These are phyloP conservation scores for Aotus griseimembra DNA, from an alignment of 2,797 vertebrate genomes.

Conservation along the genomic window DNA sequence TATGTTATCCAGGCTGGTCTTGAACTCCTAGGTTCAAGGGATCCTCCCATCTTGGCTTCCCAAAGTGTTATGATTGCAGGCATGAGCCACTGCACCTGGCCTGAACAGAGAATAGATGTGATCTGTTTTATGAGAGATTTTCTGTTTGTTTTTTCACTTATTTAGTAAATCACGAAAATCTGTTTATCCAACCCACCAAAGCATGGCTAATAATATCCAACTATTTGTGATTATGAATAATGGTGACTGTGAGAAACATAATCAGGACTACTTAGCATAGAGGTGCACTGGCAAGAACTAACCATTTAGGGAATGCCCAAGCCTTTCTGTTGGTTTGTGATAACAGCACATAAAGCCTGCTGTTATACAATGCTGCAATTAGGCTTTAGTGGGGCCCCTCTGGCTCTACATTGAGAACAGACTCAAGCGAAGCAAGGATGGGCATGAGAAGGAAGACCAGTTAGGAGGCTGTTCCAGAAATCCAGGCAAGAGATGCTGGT, in stretches of 20 bases:
- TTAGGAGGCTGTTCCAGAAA: not conserved
- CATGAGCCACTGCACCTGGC: not conserved
- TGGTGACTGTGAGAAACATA: not conserved
- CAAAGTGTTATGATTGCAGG: not conserved
- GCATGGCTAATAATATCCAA: not conserved
- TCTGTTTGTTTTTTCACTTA: not conserved
- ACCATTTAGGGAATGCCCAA: not conserved
- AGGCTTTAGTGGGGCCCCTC: not conserved
- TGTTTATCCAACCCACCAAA: not conserved
- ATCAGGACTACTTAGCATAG: not conserved
- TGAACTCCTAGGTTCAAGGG: not conserved
- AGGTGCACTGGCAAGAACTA: not conserved
- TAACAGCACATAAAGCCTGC: not conserved
- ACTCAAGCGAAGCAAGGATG: not conserved
- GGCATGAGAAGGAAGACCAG: not conserved
- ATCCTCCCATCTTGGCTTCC: not conserved
- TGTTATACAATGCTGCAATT: accelerated
- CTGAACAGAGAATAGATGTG: not conserved
- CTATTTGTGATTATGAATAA: not conserved
- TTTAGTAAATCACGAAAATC: not conserved
- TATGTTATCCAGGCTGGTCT: not conserved
- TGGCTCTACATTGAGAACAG: not conserved
- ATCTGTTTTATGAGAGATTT: not conserved
- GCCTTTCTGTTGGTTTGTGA: not conserved
- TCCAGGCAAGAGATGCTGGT: not conserved